Evolutionary conservation across 2,113 vertebrate genomes (phyloP).

Genomic region (Cyprinodon variegatus): DNA sequence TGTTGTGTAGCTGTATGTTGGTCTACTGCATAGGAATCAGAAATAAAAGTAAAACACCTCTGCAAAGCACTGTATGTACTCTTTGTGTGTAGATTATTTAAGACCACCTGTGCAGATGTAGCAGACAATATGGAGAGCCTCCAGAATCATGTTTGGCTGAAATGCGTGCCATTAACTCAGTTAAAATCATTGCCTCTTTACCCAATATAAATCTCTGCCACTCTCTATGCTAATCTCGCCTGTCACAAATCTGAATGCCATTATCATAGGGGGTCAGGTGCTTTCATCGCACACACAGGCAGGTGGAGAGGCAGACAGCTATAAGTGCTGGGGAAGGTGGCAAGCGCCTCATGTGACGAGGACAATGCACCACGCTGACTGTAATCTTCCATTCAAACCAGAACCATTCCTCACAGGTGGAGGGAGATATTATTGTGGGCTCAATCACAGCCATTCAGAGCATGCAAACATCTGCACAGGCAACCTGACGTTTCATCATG

Average conservation of each 20-base stretch:
- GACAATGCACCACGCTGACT: slow-evolving; percentile 37
- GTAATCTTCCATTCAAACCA: slow-evolving; percentile 52
- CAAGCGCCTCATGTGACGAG: slow-evolving; percentile 16
- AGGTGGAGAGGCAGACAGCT: slow-evolving; percentile 1
- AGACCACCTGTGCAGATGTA: background rate
- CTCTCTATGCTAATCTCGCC: slow-evolving; percentile 73
- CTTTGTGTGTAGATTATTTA: background rate
- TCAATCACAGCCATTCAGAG: slow-evolving; percentile 35
- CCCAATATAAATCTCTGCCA: slow-evolving; percentile 52
- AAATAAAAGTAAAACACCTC: background rate
- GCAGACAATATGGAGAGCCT: background rate
- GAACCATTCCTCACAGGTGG: slow-evolving; percentile 42
- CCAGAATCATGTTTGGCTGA: background rate
- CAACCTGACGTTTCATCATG: background rate
- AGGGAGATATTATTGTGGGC: slow-evolving; percentile 57
- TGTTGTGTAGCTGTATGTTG: too few relatives aligned
- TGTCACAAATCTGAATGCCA: slow-evolving; percentile 59
- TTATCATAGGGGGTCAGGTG: slow-evolving; percentile 59
- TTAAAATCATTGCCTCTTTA: slow-evolving; percentile 26
- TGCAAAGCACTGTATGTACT: background rate
- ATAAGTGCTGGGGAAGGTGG: background rate
- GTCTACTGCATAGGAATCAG: background rate
- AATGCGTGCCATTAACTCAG: slow-evolving; percentile 36
- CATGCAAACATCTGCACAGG: background rate
- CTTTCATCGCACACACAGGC: slow-evolving; percentile 17